phyloP scores from a whole-genome alignment of 2,888 invertebrate species.

The Melanophora roralis region DNA sequence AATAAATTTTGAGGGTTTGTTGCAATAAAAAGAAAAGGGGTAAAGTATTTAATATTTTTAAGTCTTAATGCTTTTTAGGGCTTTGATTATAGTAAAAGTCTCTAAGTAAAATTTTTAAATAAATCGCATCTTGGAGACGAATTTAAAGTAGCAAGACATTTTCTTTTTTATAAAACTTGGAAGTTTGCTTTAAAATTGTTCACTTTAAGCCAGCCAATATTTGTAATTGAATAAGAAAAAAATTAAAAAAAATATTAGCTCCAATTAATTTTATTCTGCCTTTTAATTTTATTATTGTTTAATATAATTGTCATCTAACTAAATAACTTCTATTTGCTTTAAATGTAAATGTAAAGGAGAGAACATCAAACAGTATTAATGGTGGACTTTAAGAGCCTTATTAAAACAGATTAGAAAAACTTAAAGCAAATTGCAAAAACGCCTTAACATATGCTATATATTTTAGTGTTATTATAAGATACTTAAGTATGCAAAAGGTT shows the following conservation, averaged over 20 bases:
- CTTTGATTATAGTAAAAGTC: too few species aligned
- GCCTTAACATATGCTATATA: slow-evolving; percentile 35
- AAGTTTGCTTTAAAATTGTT: neutral
- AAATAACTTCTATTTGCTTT: slow-evolving; percentile 5
- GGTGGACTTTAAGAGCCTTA: slow-evolving; percentile 28
- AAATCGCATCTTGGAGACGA: neutral
- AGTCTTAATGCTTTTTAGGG: too few species aligned
- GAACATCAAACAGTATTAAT: neutral
- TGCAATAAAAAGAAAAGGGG: too few species aligned
- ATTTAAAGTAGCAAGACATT: too few species aligned
- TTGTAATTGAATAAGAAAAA: too few species aligned
- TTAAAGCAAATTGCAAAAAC: too few species aligned
- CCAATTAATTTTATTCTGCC: too few species aligned
- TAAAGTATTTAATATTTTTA: too few species aligned
- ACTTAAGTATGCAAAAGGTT: slow-evolving; percentile 33
- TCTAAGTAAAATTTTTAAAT: neutral
- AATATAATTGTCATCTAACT: neutral
- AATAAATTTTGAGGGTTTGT: too few species aligned
- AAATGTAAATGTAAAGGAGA: neutral
- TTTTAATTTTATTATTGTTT: too few species aligned
- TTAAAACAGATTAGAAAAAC: slow-evolving; percentile 41
- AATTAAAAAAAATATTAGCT: too few species aligned
- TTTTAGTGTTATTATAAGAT: slow-evolving; percentile 1
- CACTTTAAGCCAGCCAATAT: neutral
- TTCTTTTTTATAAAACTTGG: too few species aligned